Conservation (phyloP, 2,113 vertebrate species). For the Notarius quadriscutis region DNA sequence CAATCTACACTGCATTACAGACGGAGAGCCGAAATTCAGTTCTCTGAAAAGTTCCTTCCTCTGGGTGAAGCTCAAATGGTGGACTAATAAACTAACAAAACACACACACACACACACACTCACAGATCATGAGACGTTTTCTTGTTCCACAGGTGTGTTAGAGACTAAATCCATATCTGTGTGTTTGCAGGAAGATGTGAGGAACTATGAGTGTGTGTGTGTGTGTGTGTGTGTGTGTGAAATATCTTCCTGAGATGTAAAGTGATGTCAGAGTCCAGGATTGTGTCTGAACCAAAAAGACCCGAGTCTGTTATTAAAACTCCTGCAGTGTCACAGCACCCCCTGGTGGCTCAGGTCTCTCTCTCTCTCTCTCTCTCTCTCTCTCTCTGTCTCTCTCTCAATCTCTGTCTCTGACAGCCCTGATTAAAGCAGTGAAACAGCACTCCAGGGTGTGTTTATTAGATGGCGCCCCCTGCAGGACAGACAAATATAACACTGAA, state of each 20-base stretch:
- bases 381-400: too few relatives aligned
- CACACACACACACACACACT: too few relatives aligned
- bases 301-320: not conserved
- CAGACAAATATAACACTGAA: not conserved
- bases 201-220: too few relatives aligned
- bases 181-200: not conserved
- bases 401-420: not conserved
- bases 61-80: not conserved
- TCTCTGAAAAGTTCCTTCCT: constrained; percentile 66
- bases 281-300: not conserved
- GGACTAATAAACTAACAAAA: not conserved
- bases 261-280: not conserved
- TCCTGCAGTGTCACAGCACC: not conserved
- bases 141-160: not conserved
- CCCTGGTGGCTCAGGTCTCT: not conserved
- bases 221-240: not conserved
- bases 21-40: constrained; percentile 57
- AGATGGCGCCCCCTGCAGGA: constrained; percentile 37
- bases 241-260: not conserved
- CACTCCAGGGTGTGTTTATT: not conserved
- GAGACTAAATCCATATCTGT: not conserved
- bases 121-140: not conserved
- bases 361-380: not conserved
- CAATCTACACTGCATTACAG: not conserved
- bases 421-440: not conserved